Evolutionary conservation across 2,113 vertebrate genomes (phyloP).

Genomic region (Myiopsitta monachus): DNA sequence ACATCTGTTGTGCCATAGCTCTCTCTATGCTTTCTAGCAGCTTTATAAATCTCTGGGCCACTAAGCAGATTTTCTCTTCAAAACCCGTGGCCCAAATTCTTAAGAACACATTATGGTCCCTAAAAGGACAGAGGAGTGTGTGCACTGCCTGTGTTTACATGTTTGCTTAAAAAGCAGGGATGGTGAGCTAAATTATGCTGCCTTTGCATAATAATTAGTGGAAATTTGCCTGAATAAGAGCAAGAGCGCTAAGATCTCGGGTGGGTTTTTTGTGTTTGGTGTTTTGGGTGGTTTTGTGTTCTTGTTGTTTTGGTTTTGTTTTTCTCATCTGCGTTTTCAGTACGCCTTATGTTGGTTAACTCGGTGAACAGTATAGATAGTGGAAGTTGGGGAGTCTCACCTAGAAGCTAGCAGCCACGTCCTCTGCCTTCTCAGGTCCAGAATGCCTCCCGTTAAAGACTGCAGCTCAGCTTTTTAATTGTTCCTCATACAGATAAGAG

Average conservation of each 20-base stretch:
- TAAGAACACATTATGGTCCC: neutral
- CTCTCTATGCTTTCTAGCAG: neutral
- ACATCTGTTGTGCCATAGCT: neutral
- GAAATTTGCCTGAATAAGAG: neutral
- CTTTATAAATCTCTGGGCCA: conserved; percentile 40
- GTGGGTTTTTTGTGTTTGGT: neutral
- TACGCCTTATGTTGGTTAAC: neutral
- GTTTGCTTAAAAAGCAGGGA: neutral
- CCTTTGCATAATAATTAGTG: neutral
- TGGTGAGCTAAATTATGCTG: neutral
- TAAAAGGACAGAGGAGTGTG: neutral
- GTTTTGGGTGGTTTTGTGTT: neutral
- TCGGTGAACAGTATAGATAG: neutral
- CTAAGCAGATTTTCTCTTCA: conserved; percentile 59
- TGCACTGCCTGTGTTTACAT: fast-evolving
- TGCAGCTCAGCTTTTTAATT: neutral
- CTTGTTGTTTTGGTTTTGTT: neutral
- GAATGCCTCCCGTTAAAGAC: neutral
- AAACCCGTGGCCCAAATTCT: conserved; percentile 31
- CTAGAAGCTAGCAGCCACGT: neutral
- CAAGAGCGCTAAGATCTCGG: neutral
- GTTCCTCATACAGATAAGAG: neutral
- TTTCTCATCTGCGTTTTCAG: neutral
- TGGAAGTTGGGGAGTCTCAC: neutral
- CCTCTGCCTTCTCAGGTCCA: neutral